phyloP scores from a whole-genome alignment of 2,888 invertebrate genomes.

The Heliconius cydno region DNA sequence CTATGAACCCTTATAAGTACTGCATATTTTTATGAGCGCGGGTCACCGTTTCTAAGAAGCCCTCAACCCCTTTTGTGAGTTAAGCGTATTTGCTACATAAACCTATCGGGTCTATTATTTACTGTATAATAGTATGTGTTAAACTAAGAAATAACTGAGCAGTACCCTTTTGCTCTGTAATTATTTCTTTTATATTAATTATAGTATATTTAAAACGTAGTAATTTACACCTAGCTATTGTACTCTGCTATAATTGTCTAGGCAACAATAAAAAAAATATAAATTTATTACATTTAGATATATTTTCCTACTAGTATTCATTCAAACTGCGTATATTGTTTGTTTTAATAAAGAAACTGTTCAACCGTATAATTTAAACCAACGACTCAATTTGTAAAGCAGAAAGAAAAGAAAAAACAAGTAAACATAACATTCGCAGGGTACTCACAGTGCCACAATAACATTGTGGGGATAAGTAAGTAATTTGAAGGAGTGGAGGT shows the following conservation, averaged over 20 bases:
- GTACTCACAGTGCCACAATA: conserved; percentile 24
- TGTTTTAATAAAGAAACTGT: background rate
- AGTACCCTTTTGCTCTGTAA: background rate
- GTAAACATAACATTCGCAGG: conserved; percentile 19
- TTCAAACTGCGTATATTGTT: no score
- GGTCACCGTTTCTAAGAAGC: conserved; percentile 33
- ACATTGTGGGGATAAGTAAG: conserved; percentile 43
- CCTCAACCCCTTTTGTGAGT: conserved; percentile 28
- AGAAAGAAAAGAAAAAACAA: background rate
- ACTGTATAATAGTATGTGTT: background rate
- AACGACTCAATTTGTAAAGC: conserved; percentile 8
- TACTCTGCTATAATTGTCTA: background rate
- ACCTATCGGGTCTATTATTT: conserved; percentile 16
- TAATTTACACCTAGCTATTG: background rate
- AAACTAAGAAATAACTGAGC: no score
- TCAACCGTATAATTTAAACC: conserved; percentile 16
- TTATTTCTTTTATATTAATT: background rate
- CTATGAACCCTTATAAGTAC: conserved; percentile 45
- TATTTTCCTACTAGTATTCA: no score
- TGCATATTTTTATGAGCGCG: conserved; percentile 36
- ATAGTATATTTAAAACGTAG: background rate
- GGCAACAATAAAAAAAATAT: no score
- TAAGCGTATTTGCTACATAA: conserved; percentile 26
- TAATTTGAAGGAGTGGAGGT: conserved; percentile 43
- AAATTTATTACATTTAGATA: no score